Percentiles rank a stretch among this genome's conserved stretches.
Evolutionary conservation across 1,140 invertebrate genomes (phyloP).

Genomic region (Drosophila virilis): DNA sequence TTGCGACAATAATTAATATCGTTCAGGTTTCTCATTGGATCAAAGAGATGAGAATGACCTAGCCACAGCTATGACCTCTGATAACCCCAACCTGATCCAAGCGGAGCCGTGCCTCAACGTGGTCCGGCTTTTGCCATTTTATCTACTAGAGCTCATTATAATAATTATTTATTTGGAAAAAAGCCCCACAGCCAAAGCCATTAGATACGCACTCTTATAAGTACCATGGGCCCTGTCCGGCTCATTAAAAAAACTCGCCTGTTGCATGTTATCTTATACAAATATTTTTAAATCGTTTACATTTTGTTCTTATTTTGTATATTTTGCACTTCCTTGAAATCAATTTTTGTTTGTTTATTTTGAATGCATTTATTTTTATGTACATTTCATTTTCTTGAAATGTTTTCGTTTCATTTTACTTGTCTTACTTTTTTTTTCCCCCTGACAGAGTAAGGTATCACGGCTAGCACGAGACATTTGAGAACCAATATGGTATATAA

Average conservation of each 20-base stretch:
- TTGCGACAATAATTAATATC: constrained; percentile 26
- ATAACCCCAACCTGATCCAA: constrained; percentile 44
- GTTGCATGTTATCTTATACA: constrained; percentile 42
- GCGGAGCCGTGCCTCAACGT: constrained; percentile 16
- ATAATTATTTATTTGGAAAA: constrained; percentile 50
- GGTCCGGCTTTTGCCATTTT: constrained; percentile 23
- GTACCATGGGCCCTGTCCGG: background rate
- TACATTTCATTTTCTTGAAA: constrained; percentile 28
- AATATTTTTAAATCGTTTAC: constrained; percentile 3
- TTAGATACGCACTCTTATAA: constrained; percentile 18
- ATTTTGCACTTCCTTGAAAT: constrained; percentile 24
- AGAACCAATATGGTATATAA: too few species aligned
- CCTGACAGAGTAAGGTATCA: background rate
- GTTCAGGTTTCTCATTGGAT: background rate
- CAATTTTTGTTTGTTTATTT: constrained; percentile 15
- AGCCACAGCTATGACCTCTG: constrained; percentile 44
- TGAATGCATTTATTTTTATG: constrained; percentile 21
- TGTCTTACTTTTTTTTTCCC: constrained; percentile 11
- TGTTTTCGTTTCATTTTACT: constrained; percentile 7
- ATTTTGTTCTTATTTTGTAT: constrained; percentile 16
- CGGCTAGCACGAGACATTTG: too few species aligned
- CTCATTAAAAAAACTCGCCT: too few species aligned
- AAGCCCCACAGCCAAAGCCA: constrained; percentile 39
- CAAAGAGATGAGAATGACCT: constrained; percentile 37
- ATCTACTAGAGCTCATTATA: constrained; percentile 41